Evolutionary conservation across 2,888 invertebrate genomes (phyloP).

Genomic region (Lepidocyrtinus sp.): DNA sequence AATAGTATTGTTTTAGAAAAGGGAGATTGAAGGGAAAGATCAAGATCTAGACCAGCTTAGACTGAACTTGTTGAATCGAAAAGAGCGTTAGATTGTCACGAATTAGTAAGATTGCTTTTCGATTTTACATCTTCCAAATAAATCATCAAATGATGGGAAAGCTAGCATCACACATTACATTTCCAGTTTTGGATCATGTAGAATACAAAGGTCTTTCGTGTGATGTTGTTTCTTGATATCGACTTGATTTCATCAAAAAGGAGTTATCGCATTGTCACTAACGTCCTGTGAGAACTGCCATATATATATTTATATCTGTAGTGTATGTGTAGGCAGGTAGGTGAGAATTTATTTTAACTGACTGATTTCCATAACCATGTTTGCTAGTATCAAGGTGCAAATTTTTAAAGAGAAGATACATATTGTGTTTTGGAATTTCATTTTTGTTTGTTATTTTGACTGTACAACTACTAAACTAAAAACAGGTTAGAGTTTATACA

Average conservation of each 20-base stretch:
- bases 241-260: not conserved
- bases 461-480: constrained; percentile 36
- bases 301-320: constrained; percentile 24
- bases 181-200: not conserved
- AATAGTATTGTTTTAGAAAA: constrained; percentile 14
- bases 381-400: constrained; percentile 63
- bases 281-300: constrained; percentile 60
- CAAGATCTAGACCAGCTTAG: constrained; percentile 56
- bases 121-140: constrained; percentile 10
- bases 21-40: constrained; percentile 29
- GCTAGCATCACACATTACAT: not conserved
- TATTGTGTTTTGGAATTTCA: constrained; percentile 28
- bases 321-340: constrained; percentile 36
- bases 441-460: constrained; percentile 35
- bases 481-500: constrained; percentile 29
- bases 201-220: not conserved
- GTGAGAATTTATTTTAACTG: constrained; percentile 42
- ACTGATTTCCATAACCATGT: constrained; percentile 63
- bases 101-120: constrained; percentile 21
- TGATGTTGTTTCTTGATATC: constrained; percentile 12
- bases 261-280: constrained; percentile 40
- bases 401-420: constrained; percentile 51
- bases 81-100: not conserved
- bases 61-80: constrained; percentile 46
- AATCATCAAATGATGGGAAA: not conserved